phyloP scores from a whole-genome alignment of 1,140 invertebrate genomes.

The Calliopsis andreniformis region DNA sequence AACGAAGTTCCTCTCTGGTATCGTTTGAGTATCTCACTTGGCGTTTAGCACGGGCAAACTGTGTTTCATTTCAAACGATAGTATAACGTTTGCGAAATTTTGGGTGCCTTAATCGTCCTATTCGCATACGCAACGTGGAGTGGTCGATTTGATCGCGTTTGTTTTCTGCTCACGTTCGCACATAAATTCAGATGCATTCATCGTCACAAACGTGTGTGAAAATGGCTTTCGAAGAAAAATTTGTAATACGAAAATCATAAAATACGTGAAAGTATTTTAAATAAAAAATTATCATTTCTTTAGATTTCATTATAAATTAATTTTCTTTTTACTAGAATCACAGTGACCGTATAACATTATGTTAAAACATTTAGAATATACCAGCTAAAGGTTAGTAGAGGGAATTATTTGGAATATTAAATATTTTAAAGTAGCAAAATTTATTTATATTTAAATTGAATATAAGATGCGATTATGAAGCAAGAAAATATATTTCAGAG shows the following conservation, averaged over 20 bases:
- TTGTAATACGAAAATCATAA: too few species aligned
- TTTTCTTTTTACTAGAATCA: too few species aligned
- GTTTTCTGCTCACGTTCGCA: conserved; percentile 45
- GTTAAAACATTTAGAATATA: too few species aligned
- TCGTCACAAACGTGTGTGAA: background rate
- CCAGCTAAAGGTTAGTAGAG: too few species aligned
- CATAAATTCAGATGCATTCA: conserved; percentile 37
- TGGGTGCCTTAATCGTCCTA: background rate
- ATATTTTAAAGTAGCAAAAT: too few species aligned
- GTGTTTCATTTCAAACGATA: background rate
- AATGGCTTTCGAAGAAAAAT: conserved; percentile 15
- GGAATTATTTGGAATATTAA: too few species aligned
- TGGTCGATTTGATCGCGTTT: background rate
- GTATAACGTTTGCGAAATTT: background rate
- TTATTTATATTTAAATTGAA: background rate
- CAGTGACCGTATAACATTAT: too few species aligned
- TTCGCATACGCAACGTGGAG: background rate
- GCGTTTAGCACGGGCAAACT: background rate
- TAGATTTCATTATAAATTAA: too few species aligned
- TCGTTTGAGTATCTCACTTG: background rate
- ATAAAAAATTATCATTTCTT: too few species aligned
- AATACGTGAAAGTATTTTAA: too few species aligned
- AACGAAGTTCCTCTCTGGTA: background rate
- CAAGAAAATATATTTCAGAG: background rate
- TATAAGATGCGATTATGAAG: background rate